Conservation (phyloP, 2,113 vertebrate genomes). For the Ranitomeya variabilis region DNA sequence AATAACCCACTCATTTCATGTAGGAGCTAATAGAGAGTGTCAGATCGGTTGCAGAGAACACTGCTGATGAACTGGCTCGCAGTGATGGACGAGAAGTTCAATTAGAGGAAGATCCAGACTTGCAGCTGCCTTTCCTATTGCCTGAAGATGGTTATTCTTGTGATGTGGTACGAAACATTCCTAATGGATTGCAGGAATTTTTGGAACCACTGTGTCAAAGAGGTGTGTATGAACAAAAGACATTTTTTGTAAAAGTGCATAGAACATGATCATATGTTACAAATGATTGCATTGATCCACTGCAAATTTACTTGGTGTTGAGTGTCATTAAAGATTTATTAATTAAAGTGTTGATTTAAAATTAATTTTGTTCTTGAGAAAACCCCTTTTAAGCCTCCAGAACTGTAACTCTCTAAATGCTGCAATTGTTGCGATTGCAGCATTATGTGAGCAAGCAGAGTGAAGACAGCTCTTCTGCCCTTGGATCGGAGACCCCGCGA, state of each 20-base stretch:
- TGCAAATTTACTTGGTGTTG: too few relatives aligned
- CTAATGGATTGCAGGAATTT: conserved; percentile 95
- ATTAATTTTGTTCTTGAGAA: too few relatives aligned
- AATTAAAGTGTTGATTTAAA: too few relatives aligned
- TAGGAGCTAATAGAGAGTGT: conserved; percentile 95
- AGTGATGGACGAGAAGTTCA: conserved; percentile 94
- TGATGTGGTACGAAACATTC: conserved; percentile 93
- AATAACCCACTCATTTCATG: not conserved
- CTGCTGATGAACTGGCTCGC: conserved; percentile 92
- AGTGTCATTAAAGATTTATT: too few relatives aligned
- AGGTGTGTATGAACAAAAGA: conserved; percentile 70
- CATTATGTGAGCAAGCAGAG: too few relatives aligned
- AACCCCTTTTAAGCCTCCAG: too few relatives aligned
- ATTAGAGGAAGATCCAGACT: conserved; percentile 94
- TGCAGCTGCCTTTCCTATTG: conserved; percentile 96
- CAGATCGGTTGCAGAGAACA: conserved; percentile 93
- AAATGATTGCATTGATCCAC: too few relatives aligned
- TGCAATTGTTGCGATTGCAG: too few relatives aligned
- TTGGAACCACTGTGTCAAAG: conserved; percentile 94
- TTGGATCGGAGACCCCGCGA: too few relatives aligned
- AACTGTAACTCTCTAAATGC: too few relatives aligned
- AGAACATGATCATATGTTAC: too few relatives aligned
- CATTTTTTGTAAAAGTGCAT: not conserved
- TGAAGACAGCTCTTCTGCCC: too few relatives aligned
- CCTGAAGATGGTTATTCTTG: conserved; percentile 98